Percentiles rank a stretch among this genome's conserved stretches.
phyloP scores from a whole-genome alignment of 2,797 vertebrate species.

The Pseudocheirus occidentalis region DNA sequence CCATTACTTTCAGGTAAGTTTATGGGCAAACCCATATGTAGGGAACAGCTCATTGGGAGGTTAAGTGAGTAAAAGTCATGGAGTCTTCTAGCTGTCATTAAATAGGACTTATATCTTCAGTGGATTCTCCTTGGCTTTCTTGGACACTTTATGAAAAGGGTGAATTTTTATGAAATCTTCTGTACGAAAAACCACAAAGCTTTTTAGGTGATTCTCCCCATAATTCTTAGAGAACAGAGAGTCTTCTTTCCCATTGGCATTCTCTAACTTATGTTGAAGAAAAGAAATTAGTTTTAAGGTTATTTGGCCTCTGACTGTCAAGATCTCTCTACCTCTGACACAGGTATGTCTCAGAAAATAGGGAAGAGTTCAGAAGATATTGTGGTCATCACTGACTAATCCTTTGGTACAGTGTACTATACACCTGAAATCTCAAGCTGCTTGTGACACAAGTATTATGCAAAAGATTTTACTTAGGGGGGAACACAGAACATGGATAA shows the following conservation, averaged over 20 bases:
- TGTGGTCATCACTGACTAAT: not conserved
- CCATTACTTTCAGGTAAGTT: constrained; percentile 96
- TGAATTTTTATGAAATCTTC: not conserved
- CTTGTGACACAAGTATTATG: not conserved
- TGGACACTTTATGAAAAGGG: not conserved
- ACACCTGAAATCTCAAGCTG: not conserved
- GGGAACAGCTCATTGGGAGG: not conserved
- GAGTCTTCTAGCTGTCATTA: not conserved
- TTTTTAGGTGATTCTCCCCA: not conserved
- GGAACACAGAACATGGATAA: not conserved
- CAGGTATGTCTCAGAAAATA: not conserved
- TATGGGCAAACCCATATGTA: accelerated
- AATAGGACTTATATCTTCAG: not conserved
- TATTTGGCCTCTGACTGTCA: not conserved
- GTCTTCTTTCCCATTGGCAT: not conserved
- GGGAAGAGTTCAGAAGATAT: not conserved
- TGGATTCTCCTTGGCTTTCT: not conserved
- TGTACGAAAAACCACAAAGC: not conserved
- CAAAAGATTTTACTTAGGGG: not conserved
- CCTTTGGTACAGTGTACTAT: not conserved
- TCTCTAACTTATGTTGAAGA: not conserved
- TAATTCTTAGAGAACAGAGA: not conserved
- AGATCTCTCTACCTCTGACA: not conserved
- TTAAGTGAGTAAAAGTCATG: not conserved
- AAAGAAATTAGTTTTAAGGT: not conserved